These are phyloP conservation scores for Hypomesus transpacificus DNA, from an alignment of 2,113 vertebrate genomes.

Conservation along the genomic window DNA sequence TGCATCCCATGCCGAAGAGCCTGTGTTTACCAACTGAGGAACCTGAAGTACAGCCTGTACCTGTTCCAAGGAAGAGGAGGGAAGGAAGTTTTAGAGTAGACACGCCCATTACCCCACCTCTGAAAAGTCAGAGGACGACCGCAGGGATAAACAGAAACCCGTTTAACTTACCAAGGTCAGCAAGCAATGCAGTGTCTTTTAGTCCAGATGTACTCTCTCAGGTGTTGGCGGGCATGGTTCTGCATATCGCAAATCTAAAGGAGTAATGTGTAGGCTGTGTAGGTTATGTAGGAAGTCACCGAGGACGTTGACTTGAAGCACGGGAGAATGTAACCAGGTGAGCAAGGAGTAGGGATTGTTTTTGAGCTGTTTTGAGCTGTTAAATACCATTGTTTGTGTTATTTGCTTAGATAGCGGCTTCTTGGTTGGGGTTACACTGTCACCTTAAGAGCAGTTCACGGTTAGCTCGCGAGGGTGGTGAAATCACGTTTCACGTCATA, in stretches of 20 bases:
- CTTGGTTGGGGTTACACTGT: too few species aligned
- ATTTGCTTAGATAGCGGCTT: too few species aligned
- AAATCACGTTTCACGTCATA: too few species aligned
- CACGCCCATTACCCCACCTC: not conserved
- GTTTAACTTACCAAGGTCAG: not conserved
- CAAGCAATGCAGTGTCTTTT: not conserved
- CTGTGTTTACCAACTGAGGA: not conserved
- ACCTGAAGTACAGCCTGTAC: not conserved
- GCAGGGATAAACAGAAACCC: not conserved
- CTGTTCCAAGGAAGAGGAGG: not conserved
- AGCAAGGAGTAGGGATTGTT: too few species aligned
- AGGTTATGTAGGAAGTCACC: not conserved
- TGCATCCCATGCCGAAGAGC: too few species aligned
- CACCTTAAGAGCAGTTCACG: too few species aligned
- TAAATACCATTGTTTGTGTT: too few species aligned
- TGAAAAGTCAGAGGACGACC: not conserved
- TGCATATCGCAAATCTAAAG: not conserved
- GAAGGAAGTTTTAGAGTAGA: not conserved
- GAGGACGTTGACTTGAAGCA: not conserved
- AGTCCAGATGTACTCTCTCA: constrained; percentile 1
- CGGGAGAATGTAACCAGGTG: constrained; percentile 3
- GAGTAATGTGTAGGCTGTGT: too few species aligned
- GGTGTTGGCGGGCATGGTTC: not conserved
- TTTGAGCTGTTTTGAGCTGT: too few species aligned
- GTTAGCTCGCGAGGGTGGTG: too few species aligned